These are phyloP conservation scores for Gonioctena quinquepunctata DNA, from an alignment of 1,140 invertebrate species.

Conservation along the genomic window DNA sequence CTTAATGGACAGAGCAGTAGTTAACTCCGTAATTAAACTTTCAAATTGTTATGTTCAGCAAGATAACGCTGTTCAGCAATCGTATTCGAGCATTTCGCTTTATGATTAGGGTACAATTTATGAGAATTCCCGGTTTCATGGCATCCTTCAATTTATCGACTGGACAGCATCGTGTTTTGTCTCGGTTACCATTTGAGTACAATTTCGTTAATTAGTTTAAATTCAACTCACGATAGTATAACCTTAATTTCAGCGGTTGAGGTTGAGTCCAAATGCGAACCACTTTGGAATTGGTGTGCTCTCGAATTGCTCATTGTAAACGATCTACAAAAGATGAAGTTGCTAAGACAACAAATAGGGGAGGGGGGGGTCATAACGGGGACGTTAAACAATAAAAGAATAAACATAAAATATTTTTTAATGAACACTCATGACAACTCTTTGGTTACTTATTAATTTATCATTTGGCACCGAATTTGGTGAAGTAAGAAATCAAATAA, in stretches of 20 bases:
- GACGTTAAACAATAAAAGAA: no score
- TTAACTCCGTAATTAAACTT: constrained; percentile 49
- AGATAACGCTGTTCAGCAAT: constrained; percentile 41
- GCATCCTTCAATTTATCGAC: constrained; percentile 31
- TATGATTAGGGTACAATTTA: constrained; percentile 45
- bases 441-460: no score
- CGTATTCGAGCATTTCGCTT: constrained; percentile 43
- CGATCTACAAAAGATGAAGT: no score
- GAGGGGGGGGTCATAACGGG: no score
- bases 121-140: constrained; percentile 29
- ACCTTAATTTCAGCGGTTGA: neutral
- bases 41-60: constrained; percentile 42
- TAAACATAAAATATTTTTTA: no score
- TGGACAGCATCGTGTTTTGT: constrained; percentile 11
- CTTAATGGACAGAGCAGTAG: constrained; percentile 36
- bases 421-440: no score
- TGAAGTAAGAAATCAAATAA: no score
- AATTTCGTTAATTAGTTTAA: neutral
- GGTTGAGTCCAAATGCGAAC: neutral
- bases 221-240: neutral
- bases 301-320: no score
- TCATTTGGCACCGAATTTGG: no score
- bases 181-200: neutral
- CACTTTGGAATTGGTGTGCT: no score
- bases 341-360: no score